phyloP scores from a whole-genome alignment of 2,888 invertebrate genomes.

The Perizoma flavofasciatum region DNA sequence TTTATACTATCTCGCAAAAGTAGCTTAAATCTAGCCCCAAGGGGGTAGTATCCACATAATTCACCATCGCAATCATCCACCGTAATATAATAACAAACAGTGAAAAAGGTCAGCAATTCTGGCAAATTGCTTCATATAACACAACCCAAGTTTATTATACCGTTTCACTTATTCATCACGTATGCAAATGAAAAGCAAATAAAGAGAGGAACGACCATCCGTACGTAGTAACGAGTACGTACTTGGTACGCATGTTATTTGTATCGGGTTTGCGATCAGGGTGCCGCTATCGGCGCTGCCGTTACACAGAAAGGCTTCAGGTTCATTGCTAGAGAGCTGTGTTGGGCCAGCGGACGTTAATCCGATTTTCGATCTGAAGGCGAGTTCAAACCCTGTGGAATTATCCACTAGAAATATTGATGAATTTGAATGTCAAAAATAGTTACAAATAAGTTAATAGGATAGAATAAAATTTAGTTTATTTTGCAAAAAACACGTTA shows the following conservation, averaged over 20 bases:
- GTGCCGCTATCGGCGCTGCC: too few species aligned
- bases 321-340: too few species aligned
- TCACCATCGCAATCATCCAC: conserved; percentile 26
- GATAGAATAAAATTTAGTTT: too few species aligned
- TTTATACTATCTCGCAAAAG: conserved; percentile 5
- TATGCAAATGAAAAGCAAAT: conserved; percentile 73
- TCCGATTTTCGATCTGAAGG: too few species aligned
- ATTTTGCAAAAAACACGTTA: too few species aligned
- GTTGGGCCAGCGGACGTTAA: too few species aligned
- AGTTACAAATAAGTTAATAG: too few species aligned
- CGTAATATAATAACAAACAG: conserved; percentile 34
- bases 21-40: conserved; percentile 10
- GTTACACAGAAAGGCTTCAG: not conserved
- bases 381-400: too few species aligned
- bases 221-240: conserved; percentile 30
- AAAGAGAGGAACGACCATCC: conserved; percentile 64
- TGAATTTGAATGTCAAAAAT: too few species aligned
- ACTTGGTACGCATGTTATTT: conserved; percentile 46
- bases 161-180: conserved; percentile 62
- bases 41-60: conserved; percentile 20
- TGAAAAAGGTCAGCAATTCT: conserved; percentile 38
- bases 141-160: conserved; percentile 53
- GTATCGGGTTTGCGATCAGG: conserved; percentile 51
- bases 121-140: conserved; percentile 38
- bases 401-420: too few species aligned